phyloP scores from a whole-genome alignment of 2,113 vertebrate species.

The Thamnaconus septentrionalis region DNA sequence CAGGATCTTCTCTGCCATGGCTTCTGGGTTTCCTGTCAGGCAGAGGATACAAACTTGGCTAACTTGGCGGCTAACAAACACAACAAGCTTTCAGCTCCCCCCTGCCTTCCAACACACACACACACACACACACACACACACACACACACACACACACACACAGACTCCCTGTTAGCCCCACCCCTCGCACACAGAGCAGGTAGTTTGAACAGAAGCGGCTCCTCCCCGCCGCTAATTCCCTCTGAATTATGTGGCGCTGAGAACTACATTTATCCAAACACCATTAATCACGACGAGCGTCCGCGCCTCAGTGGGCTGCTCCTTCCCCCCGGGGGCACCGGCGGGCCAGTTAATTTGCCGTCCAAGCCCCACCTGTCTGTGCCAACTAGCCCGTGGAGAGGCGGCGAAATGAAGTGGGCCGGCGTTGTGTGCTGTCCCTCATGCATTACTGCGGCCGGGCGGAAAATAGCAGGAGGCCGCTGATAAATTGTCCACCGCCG shows the following conservation, averaged over 20 bases:
- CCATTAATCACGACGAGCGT: conserved; percentile 58
- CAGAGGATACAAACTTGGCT: conserved; percentile 32
- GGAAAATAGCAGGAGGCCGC: too few relatives aligned
- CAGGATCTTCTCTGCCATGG: conserved; percentile 43
- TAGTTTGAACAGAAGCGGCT: conserved; percentile 53
- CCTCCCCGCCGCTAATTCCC: conserved; percentile 43
- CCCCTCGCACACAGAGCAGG: conserved; percentile 57
- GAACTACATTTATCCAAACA: conserved; percentile 60
- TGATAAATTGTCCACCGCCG: too few relatives aligned
- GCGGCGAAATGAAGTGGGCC: conserved; percentile 29
- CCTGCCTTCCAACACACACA: background rate
- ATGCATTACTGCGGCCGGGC: conserved; percentile 22
- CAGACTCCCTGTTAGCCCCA: conserved; percentile 12
- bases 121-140: conserved; percentile 10
- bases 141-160: conserved; percentile 22
- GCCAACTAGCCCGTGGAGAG: conserved; percentile 58
- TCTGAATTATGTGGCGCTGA: conserved; percentile 47
- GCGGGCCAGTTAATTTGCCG: conserved; percentile 36
- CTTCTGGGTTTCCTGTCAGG: conserved; percentile 59
- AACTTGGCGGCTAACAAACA: conserved; percentile 13
- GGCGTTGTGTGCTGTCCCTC: conserved; percentile 37
- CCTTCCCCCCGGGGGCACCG: conserved; percentile 48
- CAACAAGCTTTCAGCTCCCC: conserved; percentile 67
- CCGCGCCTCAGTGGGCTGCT: conserved; percentile 30
- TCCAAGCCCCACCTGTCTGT: conserved; percentile 57